Base-by-base conservation (phyloP, 2,797 vertebrate genomes). In the Chelon auratus region DNA sequence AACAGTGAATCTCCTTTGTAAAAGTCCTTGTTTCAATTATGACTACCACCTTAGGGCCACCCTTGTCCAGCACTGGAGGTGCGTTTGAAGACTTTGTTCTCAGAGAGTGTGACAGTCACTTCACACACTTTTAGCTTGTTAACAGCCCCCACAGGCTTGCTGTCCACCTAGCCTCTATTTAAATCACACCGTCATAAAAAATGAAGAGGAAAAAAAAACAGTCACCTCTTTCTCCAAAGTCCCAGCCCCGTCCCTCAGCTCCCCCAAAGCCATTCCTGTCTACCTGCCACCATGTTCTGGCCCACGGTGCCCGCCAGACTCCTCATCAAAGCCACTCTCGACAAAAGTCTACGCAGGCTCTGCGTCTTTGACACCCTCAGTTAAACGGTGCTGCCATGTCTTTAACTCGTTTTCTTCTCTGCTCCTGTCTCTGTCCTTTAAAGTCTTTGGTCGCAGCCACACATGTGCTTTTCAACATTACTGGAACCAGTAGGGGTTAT, bases 101-200 rank as follows among this genome's bases (percentile, higher is more conserved):
- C 42, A 62, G 48, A 59, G 64, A 76, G 62, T 72, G 77, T 83
- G 84, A 87, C 86, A 75, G 86, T 90, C 85, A 85, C 74, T 88
- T 93, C 79, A 86, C 87, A 92, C 78, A 84, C 69, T 65, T 62
- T 52, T 33, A 66, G 79, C 85, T 85, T 82, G 82, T 91, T 90
- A 88, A 90, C 83, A 74, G 66, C 86, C 77, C 61, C 81, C 74
- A 78, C 72, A 90, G 81, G 84, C 76, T 74, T 47, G 69, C 71
- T 80, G 73, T 78, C 80, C 64, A 13, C n/a, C 51, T 54, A 26
- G 47, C 55, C 61, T 47, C 58, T 40, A 57, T 72, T 81, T 81
- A 80, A 86, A 80, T 62, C 55, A 57, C 8, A 47, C 26, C 57
- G 74, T 81, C 78, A 84, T 87, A 84, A 91, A 83, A 53, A 26